Evolutionary conservation across 2,888 invertebrate species (phyloP).

Genomic region (Geophilus truncorum): DNA sequence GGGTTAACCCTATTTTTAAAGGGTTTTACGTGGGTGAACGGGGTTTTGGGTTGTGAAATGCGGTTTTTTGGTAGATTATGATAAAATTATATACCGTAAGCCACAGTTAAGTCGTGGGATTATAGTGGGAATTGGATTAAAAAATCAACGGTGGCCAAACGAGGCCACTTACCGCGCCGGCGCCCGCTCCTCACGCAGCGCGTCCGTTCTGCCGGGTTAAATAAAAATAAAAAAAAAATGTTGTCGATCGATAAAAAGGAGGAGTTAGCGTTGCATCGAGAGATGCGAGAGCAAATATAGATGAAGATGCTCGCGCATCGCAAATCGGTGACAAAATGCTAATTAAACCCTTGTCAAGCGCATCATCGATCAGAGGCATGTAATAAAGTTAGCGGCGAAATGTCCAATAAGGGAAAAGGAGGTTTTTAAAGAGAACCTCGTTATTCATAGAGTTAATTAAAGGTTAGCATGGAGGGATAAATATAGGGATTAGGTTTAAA

Average conservation of each 20-base stretch:
- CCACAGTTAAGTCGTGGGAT: too few species aligned
- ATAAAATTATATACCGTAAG: too few species aligned
- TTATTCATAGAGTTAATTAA: neutral
- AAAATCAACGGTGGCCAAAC: neutral
- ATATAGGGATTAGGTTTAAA: too few species aligned
- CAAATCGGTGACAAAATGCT: neutral
- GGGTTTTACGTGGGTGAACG: too few species aligned
- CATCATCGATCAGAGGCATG: neutral
- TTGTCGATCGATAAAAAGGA: neutral
- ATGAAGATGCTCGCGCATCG: neutral
- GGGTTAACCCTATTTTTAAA: too few species aligned
- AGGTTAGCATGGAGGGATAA: too few species aligned
- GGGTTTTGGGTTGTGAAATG: too few species aligned
- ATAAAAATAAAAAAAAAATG: neutral
- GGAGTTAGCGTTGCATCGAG: neutral
- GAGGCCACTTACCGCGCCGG: constrained; percentile 13
- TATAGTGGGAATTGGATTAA: neutral
- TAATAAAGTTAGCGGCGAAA: neutral
- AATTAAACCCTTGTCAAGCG: neutral
- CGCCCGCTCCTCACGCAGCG: neutral
- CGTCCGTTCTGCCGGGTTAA: neutral
- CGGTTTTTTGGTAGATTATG: too few species aligned
- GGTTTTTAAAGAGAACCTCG: neutral
- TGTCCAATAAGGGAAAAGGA: neutral
- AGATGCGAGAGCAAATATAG: neutral